These are phyloP conservation scores for Notospermus geniculatus DNA, from an alignment of 1,140 invertebrate species.

Conservation along the genomic window DNA sequence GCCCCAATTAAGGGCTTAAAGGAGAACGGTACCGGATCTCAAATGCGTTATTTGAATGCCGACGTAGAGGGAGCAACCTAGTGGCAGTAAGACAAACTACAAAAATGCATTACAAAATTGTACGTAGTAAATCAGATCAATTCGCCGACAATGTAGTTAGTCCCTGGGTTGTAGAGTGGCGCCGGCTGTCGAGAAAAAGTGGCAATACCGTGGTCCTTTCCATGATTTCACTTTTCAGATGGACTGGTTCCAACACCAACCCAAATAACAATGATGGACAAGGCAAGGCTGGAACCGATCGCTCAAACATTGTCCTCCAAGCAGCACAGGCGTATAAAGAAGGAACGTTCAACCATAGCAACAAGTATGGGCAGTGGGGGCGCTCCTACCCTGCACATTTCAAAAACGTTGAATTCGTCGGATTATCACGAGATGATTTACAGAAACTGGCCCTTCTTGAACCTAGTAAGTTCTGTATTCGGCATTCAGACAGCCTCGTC, in stretches of 20 bases:
- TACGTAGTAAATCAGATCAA: no score
- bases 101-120: no score
- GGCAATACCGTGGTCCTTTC: no score
- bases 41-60: no score
- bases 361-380: slow-evolving; percentile 45
- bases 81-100: no score
- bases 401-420: slow-evolving; percentile 38
- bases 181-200: no score
- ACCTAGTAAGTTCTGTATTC: slow-evolving; percentile 33
- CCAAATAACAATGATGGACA: slow-evolving; percentile 50
- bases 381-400: slow-evolving; percentile 42
- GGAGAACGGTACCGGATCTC: no score
- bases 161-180: background rate
- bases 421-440: slow-evolving; percentile 31
- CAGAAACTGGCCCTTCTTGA: slow-evolving; percentile 39
- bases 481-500: background rate
- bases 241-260: slow-evolving; percentile 54
- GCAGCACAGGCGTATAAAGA: slow-evolving; percentile 36
- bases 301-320: slow-evolving; percentile 50
- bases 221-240: slow-evolving; percentile 36
- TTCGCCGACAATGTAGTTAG: no score
- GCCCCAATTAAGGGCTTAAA: no score
- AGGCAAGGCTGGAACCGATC: slow-evolving; percentile 47
- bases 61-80: no score
- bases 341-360: slow-evolving; percentile 28